phyloP scores from a whole-genome alignment of 2,888 invertebrate genomes.

The Platycnemis pennipes region DNA sequence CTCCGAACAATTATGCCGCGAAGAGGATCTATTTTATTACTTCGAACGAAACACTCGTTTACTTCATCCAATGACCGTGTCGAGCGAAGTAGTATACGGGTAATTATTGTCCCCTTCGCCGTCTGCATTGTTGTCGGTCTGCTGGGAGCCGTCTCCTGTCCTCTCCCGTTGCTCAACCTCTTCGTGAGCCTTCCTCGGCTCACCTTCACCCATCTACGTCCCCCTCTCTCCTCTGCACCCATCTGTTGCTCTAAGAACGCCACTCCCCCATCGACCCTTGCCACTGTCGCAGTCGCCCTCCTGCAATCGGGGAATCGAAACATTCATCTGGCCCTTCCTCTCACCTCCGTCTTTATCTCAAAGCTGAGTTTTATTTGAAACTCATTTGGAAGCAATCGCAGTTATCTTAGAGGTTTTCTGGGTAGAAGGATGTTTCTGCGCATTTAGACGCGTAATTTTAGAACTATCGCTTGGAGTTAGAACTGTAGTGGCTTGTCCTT shows the following conservation, averaged over 20 bases:
- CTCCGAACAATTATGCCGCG: not conserved
- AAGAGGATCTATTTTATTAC: slow-evolving; percentile 17
- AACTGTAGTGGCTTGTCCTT: too few relatives aligned
- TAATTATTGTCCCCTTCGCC: slow-evolving; percentile 31
- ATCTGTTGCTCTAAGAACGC: not conserved
- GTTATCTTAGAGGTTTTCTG: too few relatives aligned
- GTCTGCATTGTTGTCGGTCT: slow-evolving; percentile 18
- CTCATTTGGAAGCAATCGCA: too few relatives aligned
- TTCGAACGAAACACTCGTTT: not conserved
- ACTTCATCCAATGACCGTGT: slow-evolving; percentile 31
- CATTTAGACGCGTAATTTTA: too few relatives aligned
- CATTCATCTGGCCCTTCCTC: not conserved
- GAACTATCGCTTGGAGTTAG: too few relatives aligned
- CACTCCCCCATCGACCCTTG: not conserved
- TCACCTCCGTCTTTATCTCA: too few relatives aligned
- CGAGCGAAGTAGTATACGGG: not conserved
- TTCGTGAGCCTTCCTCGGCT: not conserved
- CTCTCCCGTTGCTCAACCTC: not conserved
- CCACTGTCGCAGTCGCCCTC: not conserved
- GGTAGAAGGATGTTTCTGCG: too few relatives aligned
- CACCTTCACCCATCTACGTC: not conserved
- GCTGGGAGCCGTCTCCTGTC: not conserved
- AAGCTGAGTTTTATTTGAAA: too few relatives aligned
- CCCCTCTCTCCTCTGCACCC: not conserved
- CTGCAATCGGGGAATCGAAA: not conserved